A percentile compares a stretch with the other conserved stretches of the same genome.
Conservation (phyloP, 2,888 invertebrate species). For the Volucella inflata region DNA sequence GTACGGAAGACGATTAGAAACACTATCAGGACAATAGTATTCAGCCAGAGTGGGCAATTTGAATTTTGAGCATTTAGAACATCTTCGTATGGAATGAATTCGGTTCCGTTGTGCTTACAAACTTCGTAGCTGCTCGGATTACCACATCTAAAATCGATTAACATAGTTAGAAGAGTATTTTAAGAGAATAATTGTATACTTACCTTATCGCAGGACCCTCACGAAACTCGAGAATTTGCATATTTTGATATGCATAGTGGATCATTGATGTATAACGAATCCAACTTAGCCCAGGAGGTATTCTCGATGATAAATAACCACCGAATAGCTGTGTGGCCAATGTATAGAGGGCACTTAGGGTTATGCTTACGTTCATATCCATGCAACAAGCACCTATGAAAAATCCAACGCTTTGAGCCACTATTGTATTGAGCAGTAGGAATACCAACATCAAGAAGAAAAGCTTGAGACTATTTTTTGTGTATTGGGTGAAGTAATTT, state of each 20-base stretch:
- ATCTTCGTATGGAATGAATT: conserved; percentile 87
- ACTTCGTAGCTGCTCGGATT: conserved; percentile 87
- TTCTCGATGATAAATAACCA: conserved; percentile 89
- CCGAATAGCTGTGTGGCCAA: conserved; percentile 91
- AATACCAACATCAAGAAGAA: conserved; percentile 89
- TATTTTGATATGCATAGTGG: conserved; percentile 91
- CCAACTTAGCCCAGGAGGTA: conserved; percentile 90
- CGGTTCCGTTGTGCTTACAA: conserved; percentile 85
- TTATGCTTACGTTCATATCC: conserved; percentile 91
- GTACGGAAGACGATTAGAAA: conserved; percentile 89
- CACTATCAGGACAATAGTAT: conserved; percentile 88
- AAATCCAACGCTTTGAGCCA: conserved; percentile 91
- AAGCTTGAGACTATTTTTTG: conserved; percentile 84
- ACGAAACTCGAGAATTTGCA: conserved; percentile 91
- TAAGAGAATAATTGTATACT: conserved; percentile 80
- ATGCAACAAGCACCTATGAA: conserved; percentile 91
- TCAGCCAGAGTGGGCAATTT: conserved; percentile 88
- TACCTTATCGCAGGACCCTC: conserved; percentile 88
- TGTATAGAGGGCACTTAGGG: conserved; percentile 90
- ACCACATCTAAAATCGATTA: conserved; percentile 86
- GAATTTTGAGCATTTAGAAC: conserved; percentile 88
- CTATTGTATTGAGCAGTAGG: conserved; percentile 88
- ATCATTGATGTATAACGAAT: conserved; percentile 90
- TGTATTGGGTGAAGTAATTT: conserved; percentile 32
- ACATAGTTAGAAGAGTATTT: neutral